These are phyloP conservation scores for Camptogramma bilineatum DNA, from an alignment of 2,888 invertebrate species.

Conservation along the genomic window DNA sequence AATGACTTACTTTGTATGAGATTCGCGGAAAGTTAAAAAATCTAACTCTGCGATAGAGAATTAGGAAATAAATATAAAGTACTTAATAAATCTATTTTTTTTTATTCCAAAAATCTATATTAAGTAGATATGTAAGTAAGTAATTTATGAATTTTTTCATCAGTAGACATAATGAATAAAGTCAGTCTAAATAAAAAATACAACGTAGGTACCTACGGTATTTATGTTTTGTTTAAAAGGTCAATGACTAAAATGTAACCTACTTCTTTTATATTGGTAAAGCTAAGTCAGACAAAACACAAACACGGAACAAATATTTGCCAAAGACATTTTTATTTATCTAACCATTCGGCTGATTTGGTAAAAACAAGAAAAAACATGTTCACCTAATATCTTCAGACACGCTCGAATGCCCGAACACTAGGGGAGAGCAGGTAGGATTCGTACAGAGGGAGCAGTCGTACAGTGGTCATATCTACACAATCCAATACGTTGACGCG, in stretches of 20 bases:
- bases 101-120: too few species aligned
- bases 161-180: neutral
- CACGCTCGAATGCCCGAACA: too few species aligned
- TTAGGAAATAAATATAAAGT: neutral
- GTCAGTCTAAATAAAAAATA: neutral
- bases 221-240: neutral
- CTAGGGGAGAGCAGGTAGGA: too few species aligned
- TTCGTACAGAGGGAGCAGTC: too few species aligned
- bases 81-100: neutral
- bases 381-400: too few species aligned
- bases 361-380: neutral
- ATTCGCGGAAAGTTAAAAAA: constrained; percentile 11
- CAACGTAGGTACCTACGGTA: too few species aligned
- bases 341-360: neutral
- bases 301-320: constrained; percentile 13
- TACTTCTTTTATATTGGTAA: neutral
- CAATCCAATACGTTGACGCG: too few species aligned
- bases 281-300: constrained; percentile 1
- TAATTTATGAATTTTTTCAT: neutral
- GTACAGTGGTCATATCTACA: too few species aligned
- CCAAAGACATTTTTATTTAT: neutral
- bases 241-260: neutral
- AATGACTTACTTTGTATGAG: constrained; percentile 7
- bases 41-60: neutral
- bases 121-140: too few species aligned